Base-by-base conservation (phyloP, 2,888 invertebrate species). In the Dysmachus trigonus region DNA sequence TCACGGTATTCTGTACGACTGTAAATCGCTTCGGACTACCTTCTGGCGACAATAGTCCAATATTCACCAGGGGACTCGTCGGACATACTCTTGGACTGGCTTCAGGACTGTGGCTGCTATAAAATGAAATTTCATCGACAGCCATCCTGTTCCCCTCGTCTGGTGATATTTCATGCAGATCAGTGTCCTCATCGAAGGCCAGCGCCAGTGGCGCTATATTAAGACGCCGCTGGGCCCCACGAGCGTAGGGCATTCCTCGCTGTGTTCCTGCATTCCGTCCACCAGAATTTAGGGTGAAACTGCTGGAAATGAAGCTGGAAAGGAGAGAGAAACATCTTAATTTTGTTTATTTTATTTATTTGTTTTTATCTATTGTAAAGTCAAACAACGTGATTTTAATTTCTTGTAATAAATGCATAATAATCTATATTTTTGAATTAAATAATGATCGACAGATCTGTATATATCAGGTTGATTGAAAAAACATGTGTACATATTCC, bases 251-350 rank as follows among this genome's bases (percentile, higher is more conserved):
- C 13, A 8, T 7, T 73, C 88, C 35, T 22, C 92, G 92, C 87
- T 93, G 93, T 3, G 92, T 89, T 88, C 93, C 92, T 0, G 92
- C 92, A 33, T 91, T 92, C 88, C 91, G 93, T 90, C 91, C 93
- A 15, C 93, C 93, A 0, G 93, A 93, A 90, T 93, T 93, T 31
- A 94, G 93, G 87, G 91, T 92, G 91, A 94, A 94, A 89, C 91
- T 93, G 76, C 93, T 93, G 0, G 93, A 93, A 88, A 93, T 93
- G 87, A 94, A 90, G 88, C 94, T 94, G 93, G 3, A 89, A 89
- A 77, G 1, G 92, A 91, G 88, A 90, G 7, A 89, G 72, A 87
- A 86, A 86, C 22, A 47, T 73, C 30, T n/a, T n/a, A n/a, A n/a
- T n/a, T n/a, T n/a, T n/a, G n/a, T n/a, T n/a, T n/a, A n/a, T n/a